Percentiles rank a stretch among this genome's conserved stretches.
These are phyloP conservation scores for Priocnemis perturbator DNA, from an alignment of 2,888 invertebrate species.

Conservation along the genomic window DNA sequence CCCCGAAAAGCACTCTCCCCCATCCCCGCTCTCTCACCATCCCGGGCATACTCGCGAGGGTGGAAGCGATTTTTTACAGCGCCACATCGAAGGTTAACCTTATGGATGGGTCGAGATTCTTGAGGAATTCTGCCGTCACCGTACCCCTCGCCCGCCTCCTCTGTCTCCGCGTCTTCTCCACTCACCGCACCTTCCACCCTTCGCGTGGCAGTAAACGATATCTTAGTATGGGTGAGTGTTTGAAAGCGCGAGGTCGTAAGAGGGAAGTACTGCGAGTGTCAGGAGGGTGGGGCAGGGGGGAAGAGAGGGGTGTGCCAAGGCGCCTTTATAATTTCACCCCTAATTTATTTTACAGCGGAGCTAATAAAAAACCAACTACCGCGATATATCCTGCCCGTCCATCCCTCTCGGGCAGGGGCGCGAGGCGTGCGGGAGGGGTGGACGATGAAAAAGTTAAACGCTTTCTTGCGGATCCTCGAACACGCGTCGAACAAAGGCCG, in stretches of 20 bases:
- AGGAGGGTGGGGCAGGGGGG: slow-evolving; percentile 1
- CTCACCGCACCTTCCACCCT: slow-evolving; percentile 14
- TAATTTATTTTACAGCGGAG: slow-evolving; percentile 60
- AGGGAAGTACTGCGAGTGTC: not conserved
- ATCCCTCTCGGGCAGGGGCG: not conserved
- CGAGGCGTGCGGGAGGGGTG: slow-evolving; percentile 11
- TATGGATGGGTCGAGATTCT: slow-evolving; percentile 43
- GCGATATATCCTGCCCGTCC: slow-evolving; percentile 23
- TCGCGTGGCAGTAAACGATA: slow-evolving; percentile 8
- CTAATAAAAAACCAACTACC: slow-evolving; percentile 58
- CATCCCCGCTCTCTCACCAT: not conserved
- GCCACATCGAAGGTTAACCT: slow-evolving; percentile 46
- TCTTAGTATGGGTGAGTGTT: slow-evolving; percentile 3
- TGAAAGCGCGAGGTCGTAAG: slow-evolving; percentile 15
- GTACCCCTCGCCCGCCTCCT: slow-evolving; percentile 5
- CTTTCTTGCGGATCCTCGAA: slow-evolving; percentile 39
- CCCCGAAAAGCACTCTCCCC: slow-evolving; percentile 21
- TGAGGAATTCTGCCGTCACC: slow-evolving; percentile 10
- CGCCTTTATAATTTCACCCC: slow-evolving; percentile 62
- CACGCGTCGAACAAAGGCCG: slow-evolving; percentile 34
- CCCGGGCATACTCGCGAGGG: slow-evolving; percentile 15
- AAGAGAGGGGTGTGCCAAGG: slow-evolving; percentile 15
- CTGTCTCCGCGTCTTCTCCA: not conserved
- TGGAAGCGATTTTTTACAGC: slow-evolving; percentile 43
- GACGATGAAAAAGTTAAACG: slow-evolving; percentile 57